These are phyloP conservation scores for Tribolium madens DNA, from an alignment of 1,140 invertebrate species.

Conservation along the genomic window DNA sequence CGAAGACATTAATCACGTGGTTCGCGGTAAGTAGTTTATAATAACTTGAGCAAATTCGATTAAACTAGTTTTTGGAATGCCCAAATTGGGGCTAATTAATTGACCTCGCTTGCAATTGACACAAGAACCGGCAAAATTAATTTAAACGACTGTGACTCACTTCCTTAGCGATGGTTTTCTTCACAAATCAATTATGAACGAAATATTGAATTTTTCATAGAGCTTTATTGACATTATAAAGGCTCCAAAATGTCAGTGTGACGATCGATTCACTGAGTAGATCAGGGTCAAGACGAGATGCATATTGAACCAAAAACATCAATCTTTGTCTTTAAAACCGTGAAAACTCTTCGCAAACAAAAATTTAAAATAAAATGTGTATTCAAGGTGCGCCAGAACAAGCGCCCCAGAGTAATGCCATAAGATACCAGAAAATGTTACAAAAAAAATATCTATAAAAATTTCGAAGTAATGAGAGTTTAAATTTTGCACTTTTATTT, in stretches of 20 bases:
- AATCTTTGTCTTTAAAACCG: not conserved
- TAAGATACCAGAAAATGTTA: no score
- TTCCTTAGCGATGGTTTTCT: not conserved
- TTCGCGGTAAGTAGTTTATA: slow-evolving; percentile 36
- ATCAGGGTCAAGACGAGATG: slow-evolving; percentile 26
- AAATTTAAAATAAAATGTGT: no score
- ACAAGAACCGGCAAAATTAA: not conserved
- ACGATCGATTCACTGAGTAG: slow-evolving; percentile 1
- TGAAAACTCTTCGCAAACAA: no score
- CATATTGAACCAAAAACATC: not conserved
- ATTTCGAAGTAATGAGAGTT: no score
- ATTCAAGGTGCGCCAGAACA: no score
- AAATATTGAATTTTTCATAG: slow-evolving; percentile 17
- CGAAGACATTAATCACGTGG: slow-evolving; percentile 39
- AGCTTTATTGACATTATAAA: slow-evolving; percentile 33
- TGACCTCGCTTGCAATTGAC: not conserved
- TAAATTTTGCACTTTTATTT: no score
- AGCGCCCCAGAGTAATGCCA: no score
- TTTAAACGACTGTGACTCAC: not conserved
- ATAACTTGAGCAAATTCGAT: slow-evolving; percentile 24
- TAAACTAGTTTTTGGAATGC: not conserved
- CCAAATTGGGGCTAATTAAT: slow-evolving; percentile 22
- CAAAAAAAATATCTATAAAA: no score
- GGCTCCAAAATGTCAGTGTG: slow-evolving; percentile 14
- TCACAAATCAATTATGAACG: slow-evolving; percentile 24